Percentiles rank a stretch among this genome's conserved stretches.
Evolutionary conservation across 1,140 invertebrate species (phyloP).

Genomic region (Dinoponera quadriceps): DNA sequence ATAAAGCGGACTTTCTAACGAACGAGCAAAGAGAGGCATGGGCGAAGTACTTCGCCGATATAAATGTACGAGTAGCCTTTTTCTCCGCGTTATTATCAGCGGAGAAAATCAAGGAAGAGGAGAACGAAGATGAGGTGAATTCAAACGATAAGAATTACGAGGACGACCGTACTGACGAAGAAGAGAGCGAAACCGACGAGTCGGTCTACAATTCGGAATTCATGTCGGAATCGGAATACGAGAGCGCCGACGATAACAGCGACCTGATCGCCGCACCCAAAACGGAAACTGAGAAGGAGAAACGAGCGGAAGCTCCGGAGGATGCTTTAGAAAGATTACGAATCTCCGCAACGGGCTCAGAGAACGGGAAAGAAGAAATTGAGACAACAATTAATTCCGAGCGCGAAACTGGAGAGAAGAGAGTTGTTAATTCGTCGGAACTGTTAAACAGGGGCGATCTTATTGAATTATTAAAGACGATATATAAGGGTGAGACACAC

Average conservation of each 20-base stretch:
- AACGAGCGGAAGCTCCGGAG: not conserved
- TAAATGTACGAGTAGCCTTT: slow-evolving; percentile 90
- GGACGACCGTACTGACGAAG: slow-evolving; percentile 51
- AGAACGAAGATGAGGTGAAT: slow-evolving; percentile 67
- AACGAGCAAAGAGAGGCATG: slow-evolving; percentile 93
- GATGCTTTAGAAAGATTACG: slow-evolving; percentile 3
- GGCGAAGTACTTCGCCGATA: slow-evolving; percentile 94
- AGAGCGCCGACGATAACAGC: slow-evolving; percentile 82
- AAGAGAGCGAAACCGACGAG: slow-evolving; percentile 66
- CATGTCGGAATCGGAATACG: slow-evolving; percentile 75
- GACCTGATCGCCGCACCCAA: not conserved
- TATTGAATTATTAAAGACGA: slow-evolving; percentile 88
- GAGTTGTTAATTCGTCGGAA: slow-evolving; percentile 75
- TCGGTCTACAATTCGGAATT: slow-evolving; percentile 71
- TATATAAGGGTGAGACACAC: slow-evolving; percentile 87
- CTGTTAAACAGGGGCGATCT: slow-evolving; percentile 85
- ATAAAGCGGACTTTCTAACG: slow-evolving; percentile 98
- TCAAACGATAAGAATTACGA: slow-evolving; percentile 72
- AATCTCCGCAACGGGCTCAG: not conserved
- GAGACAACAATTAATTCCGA: not conserved
- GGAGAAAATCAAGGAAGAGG: slow-evolving; percentile 81
- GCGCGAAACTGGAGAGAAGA: not conserved
- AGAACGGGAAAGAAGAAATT: not conserved
- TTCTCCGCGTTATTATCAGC: slow-evolving; percentile 91
- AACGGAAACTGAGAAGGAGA: not conserved